Evolutionary conservation across 2,797 vertebrate genomes (phyloP).

Genomic region (Malacoctenus gilli): DNA sequence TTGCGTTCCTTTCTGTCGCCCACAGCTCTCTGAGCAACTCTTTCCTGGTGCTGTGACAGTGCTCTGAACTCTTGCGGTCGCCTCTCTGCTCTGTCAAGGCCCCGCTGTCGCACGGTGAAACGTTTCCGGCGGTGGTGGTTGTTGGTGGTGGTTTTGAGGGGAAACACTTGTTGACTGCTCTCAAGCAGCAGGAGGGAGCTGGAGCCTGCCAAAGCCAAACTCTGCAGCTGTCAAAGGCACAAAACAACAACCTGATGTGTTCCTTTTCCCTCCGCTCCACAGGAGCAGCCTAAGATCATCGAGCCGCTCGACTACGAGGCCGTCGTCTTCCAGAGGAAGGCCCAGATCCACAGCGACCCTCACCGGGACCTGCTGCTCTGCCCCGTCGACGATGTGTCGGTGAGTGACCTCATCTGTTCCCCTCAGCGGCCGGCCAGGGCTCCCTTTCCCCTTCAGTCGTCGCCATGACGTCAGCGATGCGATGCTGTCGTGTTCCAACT

Average conservation of each 20-base stretch:
- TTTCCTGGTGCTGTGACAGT: slow-evolving; percentile 18
- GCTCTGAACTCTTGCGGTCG: slow-evolving; percentile 37
- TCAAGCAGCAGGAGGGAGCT: background rate
- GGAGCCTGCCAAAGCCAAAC: background rate
- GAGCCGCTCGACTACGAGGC: slow-evolving; percentile 96
- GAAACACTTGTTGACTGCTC: slow-evolving; percentile 5
- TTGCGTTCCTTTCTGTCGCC: background rate
- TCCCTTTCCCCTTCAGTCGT: too few relatives aligned
- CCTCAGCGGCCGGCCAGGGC: too few relatives aligned
- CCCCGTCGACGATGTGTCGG: slow-evolving; percentile 93
- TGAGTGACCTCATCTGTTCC: slow-evolving; percentile 70
- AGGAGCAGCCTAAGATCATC: slow-evolving; percentile 96
- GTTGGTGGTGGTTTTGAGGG: too few relatives aligned
- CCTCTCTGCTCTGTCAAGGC: slow-evolving; percentile 20
- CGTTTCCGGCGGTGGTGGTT: background rate
- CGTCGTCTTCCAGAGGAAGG: slow-evolving; percentile 92
- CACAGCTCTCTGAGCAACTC: slow-evolving; percentile 12
- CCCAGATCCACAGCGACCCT: slow-evolving; percentile 97
- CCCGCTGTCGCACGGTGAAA: slow-evolving; percentile 12
- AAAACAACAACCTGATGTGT: background rate
- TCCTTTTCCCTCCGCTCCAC: background rate
- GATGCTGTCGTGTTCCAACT: too few relatives aligned
- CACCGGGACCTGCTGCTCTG: slow-evolving; percentile 95
- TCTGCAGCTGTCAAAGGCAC: slow-evolving; percentile 2
- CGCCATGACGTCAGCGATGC: too few relatives aligned